phyloP scores from a whole-genome alignment of 2,888 invertebrate genomes.

The Andrena bicolor region DNA sequence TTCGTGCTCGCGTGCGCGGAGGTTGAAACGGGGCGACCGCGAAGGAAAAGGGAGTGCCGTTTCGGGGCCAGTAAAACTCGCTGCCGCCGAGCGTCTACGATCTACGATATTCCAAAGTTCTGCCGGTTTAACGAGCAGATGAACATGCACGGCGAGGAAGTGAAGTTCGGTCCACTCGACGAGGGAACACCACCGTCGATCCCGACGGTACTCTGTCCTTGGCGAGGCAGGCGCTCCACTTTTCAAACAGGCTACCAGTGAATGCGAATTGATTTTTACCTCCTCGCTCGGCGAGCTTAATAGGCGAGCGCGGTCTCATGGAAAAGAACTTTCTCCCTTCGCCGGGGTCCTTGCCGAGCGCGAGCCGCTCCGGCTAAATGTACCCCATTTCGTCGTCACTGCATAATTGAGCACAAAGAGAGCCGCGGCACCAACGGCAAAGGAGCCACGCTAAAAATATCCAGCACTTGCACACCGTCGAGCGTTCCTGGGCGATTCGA shows the following conservation, averaged over 20 bases:
- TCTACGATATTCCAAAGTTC: too few species aligned
- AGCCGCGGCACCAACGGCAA: not conserved
- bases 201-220: conserved; percentile 27
- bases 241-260: conserved; percentile 35
- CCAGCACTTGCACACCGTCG: conserved; percentile 1
- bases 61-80: not conserved
- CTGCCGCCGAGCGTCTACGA: not conserved
- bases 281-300: conserved; percentile 47
- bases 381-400: conserved; percentile 23
- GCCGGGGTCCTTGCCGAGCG: conserved; percentile 14
- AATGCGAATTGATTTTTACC: conserved; percentile 60
- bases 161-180: not conserved
- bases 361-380: conserved; percentile 1
- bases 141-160: not conserved
- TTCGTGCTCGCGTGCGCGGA: conserved; percentile 5
- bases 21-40: not conserved
- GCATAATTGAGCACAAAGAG: not conserved
- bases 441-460: conserved; percentile 24
- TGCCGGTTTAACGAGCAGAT: not conserved
- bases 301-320: conserved; percentile 40
- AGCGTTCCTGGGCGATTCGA: conserved; percentile 10
- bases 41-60: not conserved
- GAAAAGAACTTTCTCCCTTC: conserved; percentile 20
- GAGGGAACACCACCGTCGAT: conserved; percentile 16
- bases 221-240: conserved; percentile 40